These are phyloP conservation scores for Omphaloscelis lunosa DNA, from an alignment of 2,888 invertebrate species.

Conservation along the genomic window DNA sequence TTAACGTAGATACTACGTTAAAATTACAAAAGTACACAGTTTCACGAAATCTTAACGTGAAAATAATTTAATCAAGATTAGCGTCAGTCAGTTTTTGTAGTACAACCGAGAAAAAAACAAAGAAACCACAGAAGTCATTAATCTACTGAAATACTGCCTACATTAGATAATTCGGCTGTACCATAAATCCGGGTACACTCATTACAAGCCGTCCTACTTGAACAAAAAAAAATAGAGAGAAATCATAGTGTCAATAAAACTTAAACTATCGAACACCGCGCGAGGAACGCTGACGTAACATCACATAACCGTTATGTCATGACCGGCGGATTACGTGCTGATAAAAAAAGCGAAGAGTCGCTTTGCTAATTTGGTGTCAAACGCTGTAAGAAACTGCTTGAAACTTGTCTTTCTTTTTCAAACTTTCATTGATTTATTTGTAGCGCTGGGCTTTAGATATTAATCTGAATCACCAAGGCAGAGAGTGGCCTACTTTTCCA, in stretches of 20 bases:
- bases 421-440: constrained; percentile 1
- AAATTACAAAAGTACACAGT: constrained; percentile 9
- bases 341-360: constrained; percentile 50
- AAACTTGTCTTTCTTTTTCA: constrained; percentile 9
- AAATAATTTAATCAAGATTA: constrained; percentile 15
- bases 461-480: constrained; percentile 3
- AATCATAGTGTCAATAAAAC: constrained; percentile 56
- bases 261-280: constrained; percentile 46
- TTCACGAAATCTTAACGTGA: not conserved
- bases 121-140: constrained; percentile 21
- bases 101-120: not conserved
- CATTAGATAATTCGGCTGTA: constrained; percentile 28
- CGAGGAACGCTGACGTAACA: constrained; percentile 53
- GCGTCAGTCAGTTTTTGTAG: not conserved
- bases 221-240: constrained; percentile 32
- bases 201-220: constrained; percentile 42
- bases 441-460: not conserved
- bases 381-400: constrained; percentile 26
- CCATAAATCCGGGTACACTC: constrained; percentile 46
- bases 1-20: not conserved
- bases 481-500: constrained; percentile 8
- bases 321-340: constrained; percentile 31
- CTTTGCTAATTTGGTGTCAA: constrained; percentile 52
- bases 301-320: constrained; percentile 70
- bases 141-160: constrained; percentile 29